Evolutionary conservation across 2,113 vertebrate species (phyloP).

Genomic region (Cottus gobio): DNA sequence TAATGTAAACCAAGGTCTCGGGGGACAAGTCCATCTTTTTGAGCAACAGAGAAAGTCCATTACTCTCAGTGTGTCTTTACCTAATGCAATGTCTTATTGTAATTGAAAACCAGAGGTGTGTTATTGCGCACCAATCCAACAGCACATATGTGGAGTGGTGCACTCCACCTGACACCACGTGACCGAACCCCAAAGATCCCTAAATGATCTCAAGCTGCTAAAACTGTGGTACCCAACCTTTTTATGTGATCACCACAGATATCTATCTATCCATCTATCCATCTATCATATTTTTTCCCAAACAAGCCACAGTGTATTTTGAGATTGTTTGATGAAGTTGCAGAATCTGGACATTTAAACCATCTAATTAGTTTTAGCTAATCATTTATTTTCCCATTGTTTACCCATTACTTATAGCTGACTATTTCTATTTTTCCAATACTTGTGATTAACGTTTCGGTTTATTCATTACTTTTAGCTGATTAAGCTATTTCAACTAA

Average conservation of each 20-base stretch:
- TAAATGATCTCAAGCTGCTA: constrained; percentile 16
- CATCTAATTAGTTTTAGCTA: not conserved
- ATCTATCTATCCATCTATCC: no score
- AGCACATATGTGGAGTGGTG: constrained; percentile 40
- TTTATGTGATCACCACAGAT: not conserved
- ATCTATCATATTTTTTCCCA: not conserved
- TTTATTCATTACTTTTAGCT: not conserved
- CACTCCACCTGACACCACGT: constrained; percentile 21
- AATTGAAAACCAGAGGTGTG: constrained; percentile 76
- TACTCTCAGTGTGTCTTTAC: constrained; percentile 72
- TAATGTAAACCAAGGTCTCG: constrained; percentile 76
- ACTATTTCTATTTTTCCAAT: not conserved
- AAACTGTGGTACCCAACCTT: not conserved
- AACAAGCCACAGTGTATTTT: not conserved
- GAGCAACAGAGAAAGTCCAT: constrained; percentile 82
- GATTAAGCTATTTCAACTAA: not conserved
- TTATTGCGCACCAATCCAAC: constrained; percentile 50
- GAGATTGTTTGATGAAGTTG: not conserved
- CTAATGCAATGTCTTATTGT: constrained; percentile 74
- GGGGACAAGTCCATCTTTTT: constrained; percentile 69
- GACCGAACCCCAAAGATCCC: constrained; percentile 38
- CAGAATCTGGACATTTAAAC: not conserved
- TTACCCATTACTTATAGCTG: not conserved
- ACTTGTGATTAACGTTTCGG: not conserved
- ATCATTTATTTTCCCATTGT: not conserved